Percentiles rank a stretch among this genome's conserved stretches.
phyloP scores from a whole-genome alignment of 2,888 invertebrate species.

The Parnassius orleans region DNA sequence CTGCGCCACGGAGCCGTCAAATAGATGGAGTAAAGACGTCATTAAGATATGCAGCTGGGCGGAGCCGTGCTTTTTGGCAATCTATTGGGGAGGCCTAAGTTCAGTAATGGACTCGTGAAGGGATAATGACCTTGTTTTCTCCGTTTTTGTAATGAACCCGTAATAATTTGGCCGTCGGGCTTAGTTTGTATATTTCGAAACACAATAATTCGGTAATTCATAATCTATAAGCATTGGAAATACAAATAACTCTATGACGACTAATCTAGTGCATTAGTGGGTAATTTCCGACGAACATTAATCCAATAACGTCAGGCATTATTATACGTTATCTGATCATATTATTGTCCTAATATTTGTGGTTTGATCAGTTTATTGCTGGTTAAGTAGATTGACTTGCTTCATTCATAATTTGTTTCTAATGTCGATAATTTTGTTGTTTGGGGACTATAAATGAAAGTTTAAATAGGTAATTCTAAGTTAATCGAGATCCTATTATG shows the following conservation, averaged over 20 bases:
- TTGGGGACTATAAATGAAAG: constrained; percentile 22
- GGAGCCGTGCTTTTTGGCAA: too few species aligned
- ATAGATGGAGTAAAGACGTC: too few species aligned
- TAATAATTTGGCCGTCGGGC: too few species aligned
- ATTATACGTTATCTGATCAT: constrained; percentile 33
- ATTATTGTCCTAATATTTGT: constrained; percentile 39
- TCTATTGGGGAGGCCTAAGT: too few species aligned
- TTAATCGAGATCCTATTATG: too few species aligned
- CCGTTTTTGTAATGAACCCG: background rate
- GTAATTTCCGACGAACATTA: constrained; percentile 65
- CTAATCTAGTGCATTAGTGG: constrained; percentile 52
- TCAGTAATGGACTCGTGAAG: too few species aligned
- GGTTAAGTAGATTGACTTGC: constrained; percentile 46
- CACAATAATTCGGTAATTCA: constrained; percentile 11
- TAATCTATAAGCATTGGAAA: constrained; percentile 4
- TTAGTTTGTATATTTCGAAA: constrained; percentile 3
- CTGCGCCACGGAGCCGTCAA: too few species aligned
- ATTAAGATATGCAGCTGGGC: too few species aligned
- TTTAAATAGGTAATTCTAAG: constrained; percentile 8
- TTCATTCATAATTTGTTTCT: constrained; percentile 40
- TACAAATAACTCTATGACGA: constrained; percentile 44
- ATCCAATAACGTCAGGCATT: constrained; percentile 55
- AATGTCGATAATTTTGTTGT: constrained; percentile 22
- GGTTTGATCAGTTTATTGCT: constrained; percentile 39
- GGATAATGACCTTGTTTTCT: too few species aligned